A percentile compares a stretch with the other conserved stretches of the same genome.
These are phyloP conservation scores for Engystomops pustulosus DNA, from an alignment of 2,113 vertebrate genomes.

Conservation along the genomic window DNA sequence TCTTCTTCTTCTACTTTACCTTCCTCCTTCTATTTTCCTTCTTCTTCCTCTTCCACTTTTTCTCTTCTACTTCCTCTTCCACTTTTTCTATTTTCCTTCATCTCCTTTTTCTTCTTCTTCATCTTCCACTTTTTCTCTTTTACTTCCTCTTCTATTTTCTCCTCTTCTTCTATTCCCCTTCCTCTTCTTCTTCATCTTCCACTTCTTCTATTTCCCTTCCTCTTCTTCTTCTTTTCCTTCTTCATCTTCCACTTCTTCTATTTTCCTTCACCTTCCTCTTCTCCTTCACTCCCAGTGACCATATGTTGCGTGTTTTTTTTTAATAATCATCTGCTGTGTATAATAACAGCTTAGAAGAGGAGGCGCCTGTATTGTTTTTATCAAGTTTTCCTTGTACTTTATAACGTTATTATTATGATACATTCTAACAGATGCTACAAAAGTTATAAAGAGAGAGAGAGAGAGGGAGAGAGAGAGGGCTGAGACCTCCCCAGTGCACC, in stretches of 20 bases:
- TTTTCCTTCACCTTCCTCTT: neutral
- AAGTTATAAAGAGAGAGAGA: too few species aligned
- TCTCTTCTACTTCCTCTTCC: neutral
- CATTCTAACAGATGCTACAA: too few species aligned
- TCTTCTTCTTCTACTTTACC: neutral
- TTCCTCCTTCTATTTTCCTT: neutral
- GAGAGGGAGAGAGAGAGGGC: too few species aligned
- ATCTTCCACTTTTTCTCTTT: rapidly evolving
- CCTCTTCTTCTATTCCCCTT: neutral
- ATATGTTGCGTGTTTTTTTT: too few species aligned
- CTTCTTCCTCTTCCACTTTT: neutral
- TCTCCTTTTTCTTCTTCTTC: neutral
- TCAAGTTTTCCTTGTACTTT: too few species aligned
- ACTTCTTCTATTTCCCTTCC: neutral
- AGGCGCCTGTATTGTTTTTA: too few species aligned
- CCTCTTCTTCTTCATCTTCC: neutral
- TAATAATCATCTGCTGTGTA: too few species aligned
- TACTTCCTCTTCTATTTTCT: neutral
- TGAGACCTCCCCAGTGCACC: too few species aligned
- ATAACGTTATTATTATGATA: too few species aligned
- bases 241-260: neutral
- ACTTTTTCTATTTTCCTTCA: neutral
- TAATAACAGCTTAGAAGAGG: too few species aligned
- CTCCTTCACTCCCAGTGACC: neutral
- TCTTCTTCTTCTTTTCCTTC: neutral